Conservation (phyloP, 2,888 invertebrate species). For the Labia minor region DNA sequence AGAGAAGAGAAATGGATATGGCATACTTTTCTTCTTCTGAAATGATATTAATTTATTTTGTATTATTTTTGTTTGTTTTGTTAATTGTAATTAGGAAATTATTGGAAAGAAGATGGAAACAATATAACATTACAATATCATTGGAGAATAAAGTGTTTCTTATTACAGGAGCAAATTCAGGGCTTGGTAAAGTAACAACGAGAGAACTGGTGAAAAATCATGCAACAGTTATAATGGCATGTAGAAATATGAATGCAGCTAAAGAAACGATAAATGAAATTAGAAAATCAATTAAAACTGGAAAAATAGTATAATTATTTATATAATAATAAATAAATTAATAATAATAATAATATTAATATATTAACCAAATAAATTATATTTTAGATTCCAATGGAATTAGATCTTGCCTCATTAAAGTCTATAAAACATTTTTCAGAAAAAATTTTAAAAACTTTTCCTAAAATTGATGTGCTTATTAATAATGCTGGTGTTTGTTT, state of each 20-base stretch:
- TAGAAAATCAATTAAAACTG: conserved; percentile 44
- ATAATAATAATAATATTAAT: too few species aligned
- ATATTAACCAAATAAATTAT: not conserved
- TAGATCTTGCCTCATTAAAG: conserved; percentile 61
- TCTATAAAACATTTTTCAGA: conserved; percentile 62
- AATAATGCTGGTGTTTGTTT: conserved; percentile 71
- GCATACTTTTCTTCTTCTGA: too few species aligned
- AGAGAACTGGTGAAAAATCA: conserved; percentile 59
- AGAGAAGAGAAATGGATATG: too few species aligned
- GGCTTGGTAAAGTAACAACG: conserved; percentile 71
- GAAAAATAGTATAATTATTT: conserved; percentile 46
- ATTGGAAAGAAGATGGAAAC: conserved; percentile 47
- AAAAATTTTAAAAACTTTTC: conserved; percentile 51
- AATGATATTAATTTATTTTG: too few species aligned
- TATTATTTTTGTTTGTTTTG: too few species aligned
- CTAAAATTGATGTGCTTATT: conserved; percentile 61
- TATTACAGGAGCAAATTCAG: conserved; percentile 74
- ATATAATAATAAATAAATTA: too few species aligned
- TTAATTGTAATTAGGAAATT: conserved; percentile 41
- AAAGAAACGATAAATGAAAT: conserved; percentile 54
- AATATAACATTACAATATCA: conserved; percentile 41
- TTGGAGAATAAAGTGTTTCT: conserved; percentile 62
- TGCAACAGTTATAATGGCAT: conserved; percentile 70
- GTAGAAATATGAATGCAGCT: conserved; percentile 56
- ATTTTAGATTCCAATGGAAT: conserved; percentile 56